These are phyloP conservation scores for Leptura quadrifasciata DNA, from an alignment of 2,888 invertebrate genomes.

Conservation along the genomic window DNA sequence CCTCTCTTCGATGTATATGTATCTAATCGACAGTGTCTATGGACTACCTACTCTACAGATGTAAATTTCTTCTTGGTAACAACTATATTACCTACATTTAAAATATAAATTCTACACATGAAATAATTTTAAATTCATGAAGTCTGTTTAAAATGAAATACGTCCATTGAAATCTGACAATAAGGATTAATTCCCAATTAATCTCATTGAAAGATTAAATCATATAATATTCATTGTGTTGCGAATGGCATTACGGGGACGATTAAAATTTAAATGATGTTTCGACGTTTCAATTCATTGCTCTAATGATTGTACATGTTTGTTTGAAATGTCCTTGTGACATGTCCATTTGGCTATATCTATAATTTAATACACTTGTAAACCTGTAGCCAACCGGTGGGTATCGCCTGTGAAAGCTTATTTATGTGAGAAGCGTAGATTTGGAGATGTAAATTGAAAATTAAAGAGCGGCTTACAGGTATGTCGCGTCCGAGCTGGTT, in stretches of 20 bases:
- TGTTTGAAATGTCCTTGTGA: slow-evolving; percentile 30
- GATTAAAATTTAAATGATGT: slow-evolving; percentile 35
- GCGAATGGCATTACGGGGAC: slow-evolving; percentile 29
- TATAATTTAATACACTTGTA: slow-evolving; percentile 28
- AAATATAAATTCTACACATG: neutral
- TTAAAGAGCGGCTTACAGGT: slow-evolving; percentile 1
- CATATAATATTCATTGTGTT: slow-evolving; percentile 22
- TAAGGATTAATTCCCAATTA: slow-evolving; percentile 26
- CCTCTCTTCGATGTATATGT: too few species aligned
- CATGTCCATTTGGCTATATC: slow-evolving; percentile 34
- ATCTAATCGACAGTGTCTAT: too few species aligned
- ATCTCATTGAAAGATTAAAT: slow-evolving; percentile 26
- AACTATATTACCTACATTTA: too few species aligned
- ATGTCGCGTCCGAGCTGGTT: slow-evolving; percentile 17
- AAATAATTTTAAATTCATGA: neutral
- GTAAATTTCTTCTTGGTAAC: neutral
- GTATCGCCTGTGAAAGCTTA: slow-evolving; percentile 19
- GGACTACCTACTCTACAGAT: too few species aligned
- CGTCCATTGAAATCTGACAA: neutral
- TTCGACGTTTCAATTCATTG: slow-evolving; percentile 31
- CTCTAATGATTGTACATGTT: slow-evolving; percentile 18
- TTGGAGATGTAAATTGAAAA: slow-evolving; percentile 28
- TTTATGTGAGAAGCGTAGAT: slow-evolving; percentile 5
- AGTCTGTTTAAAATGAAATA: slow-evolving; percentile 12
- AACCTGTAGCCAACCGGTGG: neutral